Conservation (phyloP, 2,113 vertebrate genomes). For the Entosphenus tridentatus region DNA sequence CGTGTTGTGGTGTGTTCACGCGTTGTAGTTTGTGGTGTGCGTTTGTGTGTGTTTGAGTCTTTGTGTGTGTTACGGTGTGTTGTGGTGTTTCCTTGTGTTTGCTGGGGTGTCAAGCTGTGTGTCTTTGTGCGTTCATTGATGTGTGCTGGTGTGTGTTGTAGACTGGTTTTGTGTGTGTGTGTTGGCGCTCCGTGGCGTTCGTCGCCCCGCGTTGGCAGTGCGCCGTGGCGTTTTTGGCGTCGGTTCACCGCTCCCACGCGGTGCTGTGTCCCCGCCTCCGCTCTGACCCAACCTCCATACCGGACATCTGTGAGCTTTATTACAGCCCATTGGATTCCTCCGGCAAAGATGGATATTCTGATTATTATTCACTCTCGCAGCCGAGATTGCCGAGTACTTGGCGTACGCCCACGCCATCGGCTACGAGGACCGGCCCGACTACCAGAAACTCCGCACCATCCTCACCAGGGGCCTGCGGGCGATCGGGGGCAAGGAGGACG, state of each 20-base stretch:
- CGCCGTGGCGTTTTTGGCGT: neutral
- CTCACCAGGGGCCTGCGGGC: constrained; percentile 46
- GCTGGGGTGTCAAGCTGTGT: neutral
- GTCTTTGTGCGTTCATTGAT: neutral
- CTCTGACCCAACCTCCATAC: neutral
- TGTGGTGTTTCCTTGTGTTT: too few relatives aligned
- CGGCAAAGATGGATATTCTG: neutral
- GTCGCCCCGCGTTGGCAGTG: too few relatives aligned
- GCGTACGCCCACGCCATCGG: constrained; percentile 41
- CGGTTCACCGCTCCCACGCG: neutral
- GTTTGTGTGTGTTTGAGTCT: constrained; percentile 1
- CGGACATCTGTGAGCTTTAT: neutral
- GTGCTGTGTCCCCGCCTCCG: neutral
- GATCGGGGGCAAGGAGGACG: constrained; percentile 42
- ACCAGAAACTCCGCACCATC: constrained; percentile 42
- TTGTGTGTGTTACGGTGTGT: neutral
- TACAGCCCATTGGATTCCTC: neutral
- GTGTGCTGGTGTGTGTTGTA: neutral
- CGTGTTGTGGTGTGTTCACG: neutral
- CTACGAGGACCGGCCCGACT: constrained; percentile 50
- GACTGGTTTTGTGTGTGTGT: too few relatives aligned
- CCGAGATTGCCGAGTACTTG: constrained; percentile 56
- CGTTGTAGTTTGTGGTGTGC: neutral
- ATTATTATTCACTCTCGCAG: constrained; percentile 22
- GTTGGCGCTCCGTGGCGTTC: too few relatives aligned